These are phyloP conservation scores for Cremastobaeus sp. DNA, from an alignment of 2,888 invertebrate genomes.

Conservation along the genomic window DNA sequence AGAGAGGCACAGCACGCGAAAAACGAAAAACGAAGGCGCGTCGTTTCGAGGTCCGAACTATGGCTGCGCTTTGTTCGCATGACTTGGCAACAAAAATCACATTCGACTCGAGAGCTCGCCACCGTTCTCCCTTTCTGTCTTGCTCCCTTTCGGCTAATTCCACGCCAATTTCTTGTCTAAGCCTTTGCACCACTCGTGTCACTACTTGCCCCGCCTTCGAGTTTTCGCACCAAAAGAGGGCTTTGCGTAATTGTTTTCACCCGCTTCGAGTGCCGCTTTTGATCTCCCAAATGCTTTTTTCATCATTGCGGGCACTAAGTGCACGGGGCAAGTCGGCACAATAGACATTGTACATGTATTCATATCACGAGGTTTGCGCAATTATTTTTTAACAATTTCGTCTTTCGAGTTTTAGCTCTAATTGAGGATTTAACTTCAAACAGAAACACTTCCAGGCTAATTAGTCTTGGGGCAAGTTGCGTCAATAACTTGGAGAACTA, in stretches of 20 bases:
- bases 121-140: constrained; percentile 3
- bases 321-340: constrained; percentile 12
- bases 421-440: too few species aligned
- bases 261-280: constrained; percentile 26
- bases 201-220: constrained; percentile 41
- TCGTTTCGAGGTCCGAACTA: constrained; percentile 45
- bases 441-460: too few species aligned
- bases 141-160: constrained; percentile 32
- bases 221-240: constrained; percentile 33
- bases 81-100: constrained; percentile 56
- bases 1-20: background rate
- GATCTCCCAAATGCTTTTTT: constrained; percentile 2
- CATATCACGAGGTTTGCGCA: too few species aligned
- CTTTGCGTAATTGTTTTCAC: constrained; percentile 45
- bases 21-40: constrained; percentile 24
- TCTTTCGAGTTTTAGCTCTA: too few species aligned
- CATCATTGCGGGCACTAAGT: too few species aligned
- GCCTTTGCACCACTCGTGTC: constrained; percentile 35
- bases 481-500: background rate
- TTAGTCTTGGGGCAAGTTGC: constrained; percentile 12
- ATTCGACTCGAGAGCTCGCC: constrained; percentile 59
- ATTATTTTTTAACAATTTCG: too few species aligned
- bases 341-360: background rate
- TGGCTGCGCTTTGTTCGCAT: constrained; percentile 47
- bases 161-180: constrained; percentile 45